These are phyloP conservation scores for Lytechinus variegatus DNA, from an alignment of 35 echinoderm and acorn worm genomes.

Conservation along the genomic window DNA sequence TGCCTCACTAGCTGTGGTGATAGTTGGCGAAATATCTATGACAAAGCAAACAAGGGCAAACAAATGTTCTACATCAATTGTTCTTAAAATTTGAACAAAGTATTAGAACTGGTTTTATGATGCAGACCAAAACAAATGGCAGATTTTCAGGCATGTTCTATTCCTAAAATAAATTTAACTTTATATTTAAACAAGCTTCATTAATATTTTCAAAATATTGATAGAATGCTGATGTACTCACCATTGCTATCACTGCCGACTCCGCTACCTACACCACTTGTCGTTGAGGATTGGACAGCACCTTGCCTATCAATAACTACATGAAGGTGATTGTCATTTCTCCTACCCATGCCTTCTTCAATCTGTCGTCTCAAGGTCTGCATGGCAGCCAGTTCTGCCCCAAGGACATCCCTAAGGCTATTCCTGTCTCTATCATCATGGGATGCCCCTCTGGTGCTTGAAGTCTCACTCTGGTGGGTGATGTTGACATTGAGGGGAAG, in stretches of 20 bases:
- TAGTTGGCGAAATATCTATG: constrained; percentile 34
- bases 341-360: constrained; percentile 66
- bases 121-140: background rate
- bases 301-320: constrained; percentile 38
- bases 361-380: constrained; percentile 81
- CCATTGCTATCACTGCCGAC: constrained; percentile 91
- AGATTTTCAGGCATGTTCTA: background rate
- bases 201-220: background rate
- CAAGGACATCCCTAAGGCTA: constrained; percentile 47
- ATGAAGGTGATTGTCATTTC: constrained; percentile 32
- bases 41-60: background rate
- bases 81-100: background rate
- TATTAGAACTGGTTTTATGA: background rate
- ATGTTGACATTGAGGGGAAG: constrained; percentile 93
- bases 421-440: background rate
- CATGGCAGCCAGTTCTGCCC: constrained; percentile 77
- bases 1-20: constrained; percentile 46
- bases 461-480: constrained; percentile 72
- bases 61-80: background rate
- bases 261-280: constrained; percentile 66
- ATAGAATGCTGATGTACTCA: constrained; percentile 28
- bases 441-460: background rate
- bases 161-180: background rate
- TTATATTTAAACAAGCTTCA: background rate
- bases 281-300: constrained; percentile 19